Evolutionary conservation across 2,113 vertebrate genomes (phyloP), one percentile per base, ranked within the genome.

Genomic region (Rana temporaria): DNA sequence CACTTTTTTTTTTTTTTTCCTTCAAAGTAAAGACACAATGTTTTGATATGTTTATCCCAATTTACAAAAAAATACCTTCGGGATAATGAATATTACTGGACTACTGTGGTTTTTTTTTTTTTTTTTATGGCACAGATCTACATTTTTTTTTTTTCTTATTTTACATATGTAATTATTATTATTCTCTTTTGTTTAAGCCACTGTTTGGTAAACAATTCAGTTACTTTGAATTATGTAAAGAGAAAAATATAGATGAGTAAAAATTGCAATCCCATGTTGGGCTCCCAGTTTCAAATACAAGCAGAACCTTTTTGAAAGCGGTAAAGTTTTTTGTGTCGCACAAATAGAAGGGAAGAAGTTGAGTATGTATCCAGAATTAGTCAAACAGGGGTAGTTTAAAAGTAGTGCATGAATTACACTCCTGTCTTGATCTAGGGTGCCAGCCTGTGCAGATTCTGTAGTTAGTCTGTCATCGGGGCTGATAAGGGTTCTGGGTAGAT

Each of bases 31-130:
- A 87, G 86, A 83, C 78, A 88, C 82, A 82, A 86, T 88, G 85
- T 91, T 85, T 79, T 68, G 82, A 70, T 38, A 38, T 87, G 80
- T 85, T 84, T 92, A 90, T 84, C 90, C 88, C 90, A 86, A 19
- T 85, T 90, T 90, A 87, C 87, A 88, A 90, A 90, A 89, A 87
- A 30, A 30, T 87, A 89, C 86, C 53, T 89, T 72, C 89, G 87
- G 55, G 20, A 80, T 59, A 70, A 59, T 70, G 22, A 8, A 72
- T 53, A 72, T 38, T 38, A 56, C 48, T 32, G 70, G 80, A 75
- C 70, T 57, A 22, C 19, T 65, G 62, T 63, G n/a, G n/a, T n/a
- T n/a, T n/a, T n/a, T n/a, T n/a, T n/a, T n/a, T n/a, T n/a, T n/a
- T 78, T 78, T 66, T 65, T 78, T 66, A 66, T 34, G n/a, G 64